Evolutionary conservation across 2,797 vertebrate genomes (phyloP).

Genomic region (Coreius guichenoti): DNA sequence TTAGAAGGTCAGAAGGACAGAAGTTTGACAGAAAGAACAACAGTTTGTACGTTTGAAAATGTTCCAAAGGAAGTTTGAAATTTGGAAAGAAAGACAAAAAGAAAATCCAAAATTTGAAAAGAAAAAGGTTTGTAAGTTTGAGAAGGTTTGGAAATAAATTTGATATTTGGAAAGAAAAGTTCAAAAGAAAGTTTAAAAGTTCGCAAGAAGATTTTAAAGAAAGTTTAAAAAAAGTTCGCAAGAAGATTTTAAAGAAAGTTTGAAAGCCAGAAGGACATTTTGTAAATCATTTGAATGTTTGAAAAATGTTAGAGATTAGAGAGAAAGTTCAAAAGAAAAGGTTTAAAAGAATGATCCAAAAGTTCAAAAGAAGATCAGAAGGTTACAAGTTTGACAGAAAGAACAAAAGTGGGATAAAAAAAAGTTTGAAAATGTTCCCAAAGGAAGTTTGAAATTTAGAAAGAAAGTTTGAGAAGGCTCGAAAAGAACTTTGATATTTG

Average conservation of each 20-base stretch:
- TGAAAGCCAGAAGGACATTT: not conserved
- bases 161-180: not conserved
- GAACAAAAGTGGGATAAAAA: no score
- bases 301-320: not conserved
- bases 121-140: not conserved
- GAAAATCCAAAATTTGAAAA: not conserved
- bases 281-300: not conserved
- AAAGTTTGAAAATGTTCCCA: no score
- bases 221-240: not conserved
- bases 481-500: not conserved
- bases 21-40: not conserved
- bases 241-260: not conserved
- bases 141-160: not conserved
- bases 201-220: not conserved
- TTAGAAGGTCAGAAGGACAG: no score
- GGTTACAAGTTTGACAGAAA: not conserved
- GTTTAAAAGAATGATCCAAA: not conserved
- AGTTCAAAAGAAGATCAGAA: no score
- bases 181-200: not conserved
- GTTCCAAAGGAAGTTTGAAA: not conserved
- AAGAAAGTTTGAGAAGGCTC: not conserved
- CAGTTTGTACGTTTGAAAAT: not conserved
- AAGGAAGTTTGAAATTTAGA: no score
- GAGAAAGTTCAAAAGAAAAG: not conserved
- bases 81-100: not conserved